Evolutionary conservation across 1,140 invertebrate species (phyloP).

Genomic region (Saxidomus purpurata): DNA sequence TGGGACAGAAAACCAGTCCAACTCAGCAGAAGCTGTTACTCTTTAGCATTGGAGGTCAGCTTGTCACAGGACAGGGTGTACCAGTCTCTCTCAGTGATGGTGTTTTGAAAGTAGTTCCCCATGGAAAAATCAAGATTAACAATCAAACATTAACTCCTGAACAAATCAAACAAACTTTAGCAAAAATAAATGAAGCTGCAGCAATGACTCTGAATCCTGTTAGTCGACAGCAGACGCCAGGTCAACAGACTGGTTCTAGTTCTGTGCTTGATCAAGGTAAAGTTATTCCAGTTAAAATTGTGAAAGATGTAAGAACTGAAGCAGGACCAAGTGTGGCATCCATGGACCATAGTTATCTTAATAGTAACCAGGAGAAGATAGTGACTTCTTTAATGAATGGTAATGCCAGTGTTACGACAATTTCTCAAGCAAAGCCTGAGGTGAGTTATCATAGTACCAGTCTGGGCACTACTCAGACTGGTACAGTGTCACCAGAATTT

Average conservation of each 20-base stretch:
- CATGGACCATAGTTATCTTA: conserved; percentile 18
- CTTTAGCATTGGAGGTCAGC: conserved; percentile 74
- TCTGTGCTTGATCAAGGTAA: conserved; percentile 1
- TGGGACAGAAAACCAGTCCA: conserved; percentile 28
- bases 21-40: conserved; percentile 57
- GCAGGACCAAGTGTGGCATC: background rate
- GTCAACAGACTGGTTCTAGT: background rate
- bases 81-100: conserved; percentile 72
- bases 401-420: background rate
- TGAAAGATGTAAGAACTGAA: background rate
- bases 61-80: conserved; percentile 75
- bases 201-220: conserved; percentile 16
- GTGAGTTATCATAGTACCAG: background rate
- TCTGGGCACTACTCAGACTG: background rate
- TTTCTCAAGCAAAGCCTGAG: background rate
- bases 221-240: background rate
- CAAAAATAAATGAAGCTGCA: conserved; percentile 59
- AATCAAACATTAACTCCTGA: conserved; percentile 61
- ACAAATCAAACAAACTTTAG: conserved; percentile 61
- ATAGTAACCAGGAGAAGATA: background rate
- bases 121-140: conserved; percentile 59
- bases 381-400: conserved; percentile 26
- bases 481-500: background rate
- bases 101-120: conserved; percentile 70
- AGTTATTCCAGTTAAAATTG: conserved; percentile 45